Conservation (phyloP, 2,113 vertebrate species). For the Oreochromis niloticus region DNA sequence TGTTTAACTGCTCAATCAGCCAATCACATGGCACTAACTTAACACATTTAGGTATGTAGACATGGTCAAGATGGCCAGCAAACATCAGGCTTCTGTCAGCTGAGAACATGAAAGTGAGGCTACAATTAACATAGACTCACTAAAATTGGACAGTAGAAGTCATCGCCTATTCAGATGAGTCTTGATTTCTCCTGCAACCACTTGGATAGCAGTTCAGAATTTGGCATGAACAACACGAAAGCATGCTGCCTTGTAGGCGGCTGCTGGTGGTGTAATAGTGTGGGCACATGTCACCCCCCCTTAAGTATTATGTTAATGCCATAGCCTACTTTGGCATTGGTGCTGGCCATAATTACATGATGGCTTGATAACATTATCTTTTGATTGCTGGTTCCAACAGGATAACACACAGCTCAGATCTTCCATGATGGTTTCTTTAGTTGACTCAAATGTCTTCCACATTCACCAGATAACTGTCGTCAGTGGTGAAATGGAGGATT, state of each 20-base stretch:
- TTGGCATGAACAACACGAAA: neutral
- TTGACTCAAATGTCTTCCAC: neutral
- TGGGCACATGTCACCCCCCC: neutral
- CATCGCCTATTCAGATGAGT: neutral
- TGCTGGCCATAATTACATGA: neutral
- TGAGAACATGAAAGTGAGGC: neutral
- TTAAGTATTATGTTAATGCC: neutral
- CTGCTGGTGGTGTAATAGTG: neutral
- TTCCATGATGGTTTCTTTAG: neutral
- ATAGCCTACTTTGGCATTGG: neutral
- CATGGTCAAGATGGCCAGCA: neutral
- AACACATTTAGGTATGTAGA: neutral
- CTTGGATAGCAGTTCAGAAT: neutral
- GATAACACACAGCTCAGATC: neutral
- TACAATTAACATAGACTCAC: neutral
- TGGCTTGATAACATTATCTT: neutral
- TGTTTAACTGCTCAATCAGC: neutral
- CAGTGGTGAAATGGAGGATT: neutral
- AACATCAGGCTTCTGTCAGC: neutral
- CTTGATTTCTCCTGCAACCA: neutral
- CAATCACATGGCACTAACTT: neutral
- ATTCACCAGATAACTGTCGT: neutral
- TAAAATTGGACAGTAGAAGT: neutral
- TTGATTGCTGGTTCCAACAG: neutral
- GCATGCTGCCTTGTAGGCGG: neutral